phyloP scores from a whole-genome alignment of 2,888 invertebrate species.

The Helobdella robusta region DNA sequence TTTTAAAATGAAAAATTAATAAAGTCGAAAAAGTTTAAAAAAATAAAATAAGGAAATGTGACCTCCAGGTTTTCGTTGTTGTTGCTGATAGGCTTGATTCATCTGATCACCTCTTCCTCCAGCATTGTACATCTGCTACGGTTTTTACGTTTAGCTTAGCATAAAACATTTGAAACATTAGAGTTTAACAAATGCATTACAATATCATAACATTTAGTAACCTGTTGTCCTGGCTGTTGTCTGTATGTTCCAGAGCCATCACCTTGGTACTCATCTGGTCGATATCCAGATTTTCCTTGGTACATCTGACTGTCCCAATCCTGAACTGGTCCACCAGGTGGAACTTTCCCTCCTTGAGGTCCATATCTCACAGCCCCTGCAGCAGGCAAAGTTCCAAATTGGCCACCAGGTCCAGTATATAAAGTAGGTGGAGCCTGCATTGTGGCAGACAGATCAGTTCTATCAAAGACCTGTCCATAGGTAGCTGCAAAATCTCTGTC shows the following conservation, averaged over 20 bases:
- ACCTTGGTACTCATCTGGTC: conserved; percentile 1
- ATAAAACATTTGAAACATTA: background rate
- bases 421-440: conserved; percentile 31
- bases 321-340: conserved; percentile 18
- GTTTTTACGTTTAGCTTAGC: background rate
- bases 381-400: conserved; percentile 30
- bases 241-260: conserved; percentile 6
- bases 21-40: background rate
- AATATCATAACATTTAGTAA: conserved; percentile 7
- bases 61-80: conserved; percentile 28
- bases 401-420: conserved; percentile 30
- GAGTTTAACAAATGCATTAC: background rate
- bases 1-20: background rate
- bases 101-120: conserved; percentile 28
- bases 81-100: conserved; percentile 32
- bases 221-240: background rate
- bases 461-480: conserved; percentile 36
- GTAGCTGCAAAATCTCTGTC: conserved; percentile 34
- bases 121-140: conserved; percentile 18
- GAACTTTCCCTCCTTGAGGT: background rate
- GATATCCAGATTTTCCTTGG: conserved; percentile 17
- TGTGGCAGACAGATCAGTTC: conserved; percentile 31
- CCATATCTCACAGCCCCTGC: conserved; percentile 17
- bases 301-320: conserved; percentile 8
- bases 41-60: background rate